Evolutionary conservation across 2,113 vertebrate genomes (phyloP).

Genomic region (Caranx melampygus): DNA sequence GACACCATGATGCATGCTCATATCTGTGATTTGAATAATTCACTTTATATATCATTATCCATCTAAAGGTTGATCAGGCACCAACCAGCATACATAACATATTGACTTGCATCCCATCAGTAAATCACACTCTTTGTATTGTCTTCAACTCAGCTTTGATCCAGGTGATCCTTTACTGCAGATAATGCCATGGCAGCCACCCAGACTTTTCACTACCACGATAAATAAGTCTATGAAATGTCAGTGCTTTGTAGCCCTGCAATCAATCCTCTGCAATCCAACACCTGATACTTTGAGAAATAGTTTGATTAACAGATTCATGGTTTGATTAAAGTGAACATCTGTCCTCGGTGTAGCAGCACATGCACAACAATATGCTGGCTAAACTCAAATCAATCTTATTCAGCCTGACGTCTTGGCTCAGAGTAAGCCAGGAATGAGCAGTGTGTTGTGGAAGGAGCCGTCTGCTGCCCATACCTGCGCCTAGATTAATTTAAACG

Average conservation of each 20-base stretch:
- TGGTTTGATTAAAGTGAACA: conserved; percentile 43
- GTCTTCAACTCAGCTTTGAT: conserved; percentile 29
- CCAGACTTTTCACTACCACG: conserved; percentile 36
- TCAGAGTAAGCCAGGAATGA: conserved; percentile 23
- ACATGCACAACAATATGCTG: conserved; percentile 41
- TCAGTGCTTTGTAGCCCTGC: conserved; percentile 43
- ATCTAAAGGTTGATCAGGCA: conserved; percentile 5
- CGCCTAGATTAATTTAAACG: conserved; percentile 42
- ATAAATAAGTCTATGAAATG: conserved; percentile 49
- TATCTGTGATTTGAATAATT: conserved; percentile 7
- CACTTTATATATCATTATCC: not conserved
- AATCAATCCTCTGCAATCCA: conserved; percentile 46
- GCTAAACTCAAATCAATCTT: conserved; percentile 45
- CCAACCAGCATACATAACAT: not conserved
- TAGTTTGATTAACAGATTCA: conserved; percentile 49
- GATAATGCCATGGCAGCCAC: conserved; percentile 39
- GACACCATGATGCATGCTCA: conserved; percentile 1
- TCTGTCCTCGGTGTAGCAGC: conserved; percentile 44
- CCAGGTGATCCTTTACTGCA: conserved; percentile 37
- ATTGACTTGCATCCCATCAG: conserved; percentile 32
- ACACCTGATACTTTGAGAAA: conserved; percentile 42
- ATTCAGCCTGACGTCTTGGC: conserved; percentile 43
- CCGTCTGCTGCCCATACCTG: conserved; percentile 49
- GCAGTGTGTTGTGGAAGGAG: conserved; percentile 33
- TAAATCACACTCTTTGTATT: conserved; percentile 38